A percentile compares a stretch with the other conserved stretches of the same genome.
Evolutionary conservation across 2,113 vertebrate genomes (phyloP).

Genomic region (Heterochromis multidens): DNA sequence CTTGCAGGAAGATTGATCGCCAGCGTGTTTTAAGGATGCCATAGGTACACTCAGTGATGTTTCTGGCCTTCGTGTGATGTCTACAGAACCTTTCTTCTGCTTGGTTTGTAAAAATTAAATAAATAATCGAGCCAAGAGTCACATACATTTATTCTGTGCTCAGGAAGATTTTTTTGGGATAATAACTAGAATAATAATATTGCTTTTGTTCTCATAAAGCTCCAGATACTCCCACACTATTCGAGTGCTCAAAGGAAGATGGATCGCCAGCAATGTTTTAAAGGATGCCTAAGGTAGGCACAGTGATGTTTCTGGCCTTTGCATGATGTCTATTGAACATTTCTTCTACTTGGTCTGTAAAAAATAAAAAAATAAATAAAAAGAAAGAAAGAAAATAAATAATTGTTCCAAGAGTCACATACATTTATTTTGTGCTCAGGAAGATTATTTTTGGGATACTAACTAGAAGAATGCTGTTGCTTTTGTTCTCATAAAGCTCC

Average conservation of each 20-base stretch:
- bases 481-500: not conserved
- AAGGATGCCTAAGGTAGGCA: not conserved
- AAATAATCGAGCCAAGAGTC: not conserved
- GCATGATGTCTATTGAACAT: not conserved
- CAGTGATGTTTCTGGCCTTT: not conserved
- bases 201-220: not conserved
- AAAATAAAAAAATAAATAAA: not conserved
- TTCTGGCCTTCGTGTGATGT: not conserved
- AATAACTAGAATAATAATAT: not conserved
- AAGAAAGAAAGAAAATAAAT: not conserved
- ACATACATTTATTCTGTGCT: not conserved
- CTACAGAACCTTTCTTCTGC: not conserved
- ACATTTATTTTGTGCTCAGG: not conserved
- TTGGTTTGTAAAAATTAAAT: not conserved
- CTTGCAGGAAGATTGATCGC: not conserved
- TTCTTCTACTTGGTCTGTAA: not conserved
- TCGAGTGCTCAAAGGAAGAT: not conserved
- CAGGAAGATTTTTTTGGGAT: not conserved
- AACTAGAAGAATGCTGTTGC: not conserved
- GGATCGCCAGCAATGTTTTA: not conserved
- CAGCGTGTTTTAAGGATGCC: not conserved
- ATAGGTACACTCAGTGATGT: not conserved
- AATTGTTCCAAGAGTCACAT: not conserved
- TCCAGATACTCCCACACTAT: not conserved
- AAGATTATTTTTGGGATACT: not conserved